phyloP scores from a whole-genome alignment of 2,888 invertebrate genomes.

The Ypsolopha sequella region DNA sequence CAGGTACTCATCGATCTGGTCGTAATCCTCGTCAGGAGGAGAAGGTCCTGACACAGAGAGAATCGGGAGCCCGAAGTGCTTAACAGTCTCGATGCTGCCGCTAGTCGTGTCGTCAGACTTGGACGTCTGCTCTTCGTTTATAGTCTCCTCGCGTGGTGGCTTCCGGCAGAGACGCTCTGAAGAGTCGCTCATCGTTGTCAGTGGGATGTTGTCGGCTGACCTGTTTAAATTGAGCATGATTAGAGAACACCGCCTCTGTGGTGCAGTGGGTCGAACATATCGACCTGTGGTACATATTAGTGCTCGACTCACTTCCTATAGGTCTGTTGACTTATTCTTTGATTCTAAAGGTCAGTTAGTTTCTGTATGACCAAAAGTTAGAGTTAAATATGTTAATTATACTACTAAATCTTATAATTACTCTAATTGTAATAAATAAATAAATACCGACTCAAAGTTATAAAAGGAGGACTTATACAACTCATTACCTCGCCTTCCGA shows the following conservation, averaged over 20 bases:
- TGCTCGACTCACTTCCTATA: too few species aligned
- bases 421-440: too few species aligned
- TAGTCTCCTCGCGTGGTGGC: constrained; percentile 51
- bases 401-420: too few species aligned
- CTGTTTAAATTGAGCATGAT: constrained; percentile 22
- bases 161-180: constrained; percentile 64
- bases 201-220: constrained; percentile 62
- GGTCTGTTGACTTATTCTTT: too few species aligned
- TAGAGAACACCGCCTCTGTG: neutral
- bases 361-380: too few species aligned
- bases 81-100: constrained; percentile 63
- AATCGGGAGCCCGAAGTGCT: constrained; percentile 80
- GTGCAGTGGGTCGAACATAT: too few species aligned
- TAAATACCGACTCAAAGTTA: neutral
- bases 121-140: constrained; percentile 48
- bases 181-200: constrained; percentile 59
- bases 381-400: too few species aligned
- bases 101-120: constrained; percentile 50
- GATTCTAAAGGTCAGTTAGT: too few species aligned
- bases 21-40: constrained; percentile 79
- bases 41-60: constrained; percentile 85
- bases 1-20: constrained; percentile 74
- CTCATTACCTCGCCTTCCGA: constrained; percentile 76
- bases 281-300: too few species aligned
- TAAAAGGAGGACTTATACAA: neutral